phyloP scores from a whole-genome alignment of 2,113 vertebrate species.

The Podarcis cretensis region DNA sequence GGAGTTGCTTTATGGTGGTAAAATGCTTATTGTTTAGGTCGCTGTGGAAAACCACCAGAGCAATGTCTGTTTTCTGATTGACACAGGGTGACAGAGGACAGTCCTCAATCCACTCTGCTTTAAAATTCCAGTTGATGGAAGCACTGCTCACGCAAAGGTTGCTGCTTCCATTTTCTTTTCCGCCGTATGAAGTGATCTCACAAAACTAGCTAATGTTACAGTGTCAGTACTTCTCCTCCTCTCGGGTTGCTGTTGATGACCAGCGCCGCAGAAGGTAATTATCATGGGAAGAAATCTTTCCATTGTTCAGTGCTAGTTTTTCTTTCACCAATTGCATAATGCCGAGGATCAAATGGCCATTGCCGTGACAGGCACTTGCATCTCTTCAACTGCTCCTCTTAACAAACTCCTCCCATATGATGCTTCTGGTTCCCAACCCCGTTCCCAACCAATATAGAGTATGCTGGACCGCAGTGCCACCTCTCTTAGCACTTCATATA shows the following conservation, averaged over 20 bases:
- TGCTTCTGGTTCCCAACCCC: background rate
- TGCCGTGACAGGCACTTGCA: background rate
- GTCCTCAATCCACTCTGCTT: background rate
- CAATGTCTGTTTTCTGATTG: constrained; percentile 15
- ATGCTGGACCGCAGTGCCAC: background rate
- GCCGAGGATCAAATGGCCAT: background rate
- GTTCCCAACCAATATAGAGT: background rate
- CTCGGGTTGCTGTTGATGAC: constrained; percentile 10
- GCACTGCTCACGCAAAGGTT: background rate
- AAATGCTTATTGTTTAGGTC: background rate
- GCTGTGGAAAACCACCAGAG: constrained; percentile 11
- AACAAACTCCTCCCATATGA: background rate
- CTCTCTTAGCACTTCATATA: background rate
- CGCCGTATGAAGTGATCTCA: background rate
- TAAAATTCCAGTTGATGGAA: background rate
- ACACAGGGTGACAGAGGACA: background rate
- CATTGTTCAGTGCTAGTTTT: background rate
- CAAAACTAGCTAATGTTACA: background rate
- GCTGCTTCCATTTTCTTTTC: background rate
- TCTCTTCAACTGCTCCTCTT: background rate
- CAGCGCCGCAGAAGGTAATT: background rate
- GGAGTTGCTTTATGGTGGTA: background rate
- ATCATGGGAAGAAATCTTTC: constrained; percentile 2
- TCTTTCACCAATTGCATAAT: constrained; percentile 1
- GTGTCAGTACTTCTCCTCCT: background rate